Percentiles rank a stretch among this genome's conserved stretches.
These are phyloP conservation scores for Herminia tarsipennalis DNA, from an alignment of 2,888 invertebrate species.

Conservation along the genomic window DNA sequence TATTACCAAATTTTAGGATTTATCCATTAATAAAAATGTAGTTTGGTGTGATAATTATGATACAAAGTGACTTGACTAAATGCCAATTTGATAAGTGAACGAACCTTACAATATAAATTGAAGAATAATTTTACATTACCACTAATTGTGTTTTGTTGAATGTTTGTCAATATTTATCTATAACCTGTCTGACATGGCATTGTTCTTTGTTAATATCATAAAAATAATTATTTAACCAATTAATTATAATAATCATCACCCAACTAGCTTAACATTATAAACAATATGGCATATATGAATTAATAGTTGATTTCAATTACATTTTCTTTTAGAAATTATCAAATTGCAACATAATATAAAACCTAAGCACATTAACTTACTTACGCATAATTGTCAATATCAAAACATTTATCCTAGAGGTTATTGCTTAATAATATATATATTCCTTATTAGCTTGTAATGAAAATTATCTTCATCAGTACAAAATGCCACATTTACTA, in stretches of 20 bases:
- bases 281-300: conserved; percentile 85
- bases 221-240: conserved; percentile 68
- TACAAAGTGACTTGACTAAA: conserved; percentile 80
- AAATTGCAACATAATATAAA: conserved; percentile 79
- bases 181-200: conserved; percentile 69
- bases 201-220: conserved; percentile 56
- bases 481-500: conserved; percentile 80
- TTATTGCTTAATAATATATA: conserved; percentile 83
- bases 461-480: conserved; percentile 79
- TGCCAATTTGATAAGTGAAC: conserved; percentile 70
- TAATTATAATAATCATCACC: conserved; percentile 67
- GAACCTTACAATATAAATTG: conserved; percentile 56
- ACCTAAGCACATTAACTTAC: conserved; percentile 82
- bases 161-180: conserved; percentile 61
- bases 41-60: conserved; percentile 79
- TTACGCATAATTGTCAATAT: conserved; percentile 84
- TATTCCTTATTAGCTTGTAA: conserved; percentile 78
- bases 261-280: conserved; percentile 81
- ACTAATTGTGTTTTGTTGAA: conserved; percentile 61
- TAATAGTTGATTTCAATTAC: conserved; percentile 80
- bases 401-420: conserved; percentile 84
- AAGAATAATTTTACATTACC: conserved; percentile 66
- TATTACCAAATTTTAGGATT: conserved; percentile 80
- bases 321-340: conserved; percentile 81
- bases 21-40: conserved; percentile 78